Base-by-base conservation (phyloP, 1,140 invertebrate species). In the Carcinoscorpius rotundicauda region DNA sequence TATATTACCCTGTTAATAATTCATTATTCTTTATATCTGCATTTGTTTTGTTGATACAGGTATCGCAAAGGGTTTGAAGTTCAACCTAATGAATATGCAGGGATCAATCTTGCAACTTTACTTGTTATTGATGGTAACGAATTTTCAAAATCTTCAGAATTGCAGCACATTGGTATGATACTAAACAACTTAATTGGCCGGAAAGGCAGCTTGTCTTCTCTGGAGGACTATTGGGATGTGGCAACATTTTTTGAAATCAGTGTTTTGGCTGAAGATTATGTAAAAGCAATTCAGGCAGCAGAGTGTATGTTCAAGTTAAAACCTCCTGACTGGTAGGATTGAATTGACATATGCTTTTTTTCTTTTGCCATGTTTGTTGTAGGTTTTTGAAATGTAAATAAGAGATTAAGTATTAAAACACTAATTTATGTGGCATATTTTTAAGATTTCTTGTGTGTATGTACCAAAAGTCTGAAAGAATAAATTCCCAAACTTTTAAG, bases 191-290 rank as follows among this genome's bases (percentile, higher is more conserved):
- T 98, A 58, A 98, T 99, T 75, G 97, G 97, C 0, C 92, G 95
- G 74, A 99, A 99, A 78, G 97, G 97, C 48, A 95, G 91, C 75
- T 77, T 99, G 11, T 86, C 86, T 0, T 91, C 89, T 29, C 78
- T 99, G 3, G 89, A 88, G 72, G 96, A 99, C 74, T 99, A 99
- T 75, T 99, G 97, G 97, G 95, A 97, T 79, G 94, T 99, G 5
- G 97, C 97, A 0, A 99, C 96, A 3, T 99, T 98, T 79, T 99
- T 99, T 78, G 97, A 99, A 79, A 98, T 99, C 64, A 94, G 91
- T 63, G 96, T 99, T 2, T 78, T 99, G 10, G 95, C 95, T 10
- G 91, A 98, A 78, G 93, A 99, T 77, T 99, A 97, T 78, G 82
- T 86, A 4, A 98, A 98, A 79, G 96, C 97, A 5, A 89, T 95